phyloP scores from a whole-genome alignment of 2,797 vertebrate species.

The Myiotriccus ornatus region DNA sequence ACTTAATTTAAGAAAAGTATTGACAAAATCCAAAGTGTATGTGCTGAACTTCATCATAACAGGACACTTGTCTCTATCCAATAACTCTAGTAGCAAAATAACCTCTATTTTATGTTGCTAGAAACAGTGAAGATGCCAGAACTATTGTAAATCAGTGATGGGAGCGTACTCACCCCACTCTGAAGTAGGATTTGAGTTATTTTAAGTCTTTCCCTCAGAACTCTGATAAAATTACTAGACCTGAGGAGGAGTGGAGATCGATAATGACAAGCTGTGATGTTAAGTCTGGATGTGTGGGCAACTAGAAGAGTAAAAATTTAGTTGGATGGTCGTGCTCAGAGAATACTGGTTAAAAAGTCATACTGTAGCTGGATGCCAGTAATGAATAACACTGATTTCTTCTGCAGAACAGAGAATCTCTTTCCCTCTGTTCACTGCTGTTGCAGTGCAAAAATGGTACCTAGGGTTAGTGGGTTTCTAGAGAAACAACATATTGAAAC shows the following conservation, averaged over 20 bases:
- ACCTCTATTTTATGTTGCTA: not conserved
- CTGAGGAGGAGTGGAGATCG: not conserved
- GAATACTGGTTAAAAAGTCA: not conserved
- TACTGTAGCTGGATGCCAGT: not conserved
- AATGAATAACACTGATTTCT: not conserved
- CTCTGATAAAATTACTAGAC: not conserved
- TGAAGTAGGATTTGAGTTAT: not conserved
- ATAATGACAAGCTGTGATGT: not conserved
- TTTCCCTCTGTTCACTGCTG: not conserved
- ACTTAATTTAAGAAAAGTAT: not conserved
- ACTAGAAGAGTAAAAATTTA: not conserved
- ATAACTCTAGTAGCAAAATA: not conserved
- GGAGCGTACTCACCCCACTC: not conserved
- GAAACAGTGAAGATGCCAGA: not conserved
- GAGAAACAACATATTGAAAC: not conserved
- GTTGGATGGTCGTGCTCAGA: fast-evolving
- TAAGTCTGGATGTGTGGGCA: not conserved
- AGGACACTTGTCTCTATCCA: not conserved
- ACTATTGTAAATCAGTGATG: not conserved
- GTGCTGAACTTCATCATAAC: not conserved
- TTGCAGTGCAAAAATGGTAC: not conserved
- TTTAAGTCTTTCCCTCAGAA: not conserved
- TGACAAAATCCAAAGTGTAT: not conserved
- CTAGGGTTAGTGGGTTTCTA: not conserved
- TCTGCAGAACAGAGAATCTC: not conserved